Conservation (phyloP, 2,797 vertebrate species). For the Semotilus atromaculatus region DNA sequence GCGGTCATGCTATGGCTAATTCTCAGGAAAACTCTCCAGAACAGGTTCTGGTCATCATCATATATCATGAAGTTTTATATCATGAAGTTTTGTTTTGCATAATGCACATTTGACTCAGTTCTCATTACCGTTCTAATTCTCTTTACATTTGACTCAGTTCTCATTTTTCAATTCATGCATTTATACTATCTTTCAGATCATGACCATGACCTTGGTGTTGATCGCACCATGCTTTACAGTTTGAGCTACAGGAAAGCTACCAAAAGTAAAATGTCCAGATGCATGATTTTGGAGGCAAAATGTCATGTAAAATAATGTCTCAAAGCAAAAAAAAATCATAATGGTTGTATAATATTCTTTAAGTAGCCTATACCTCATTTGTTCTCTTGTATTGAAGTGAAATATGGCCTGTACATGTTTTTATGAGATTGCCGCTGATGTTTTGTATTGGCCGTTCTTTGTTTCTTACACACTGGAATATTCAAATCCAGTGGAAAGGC, state of each 20-base stretch:
- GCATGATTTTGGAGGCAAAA: background rate
- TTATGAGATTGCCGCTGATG: too few relatives aligned
- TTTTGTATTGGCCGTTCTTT: background rate
- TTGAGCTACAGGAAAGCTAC: background rate
- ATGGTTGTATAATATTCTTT: background rate
- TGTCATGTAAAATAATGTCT: background rate
- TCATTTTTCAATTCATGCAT: background rate
- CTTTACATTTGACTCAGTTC: background rate
- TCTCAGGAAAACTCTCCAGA: background rate
- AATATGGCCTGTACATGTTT: background rate
- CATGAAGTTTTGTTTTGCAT: background rate
- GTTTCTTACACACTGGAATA: background rate
- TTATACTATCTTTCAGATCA: background rate
- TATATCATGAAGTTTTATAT: background rate
- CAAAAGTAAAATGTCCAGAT: background rate
- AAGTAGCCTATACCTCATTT: background rate
- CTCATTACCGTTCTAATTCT: background rate
- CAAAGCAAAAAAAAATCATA: background rate
- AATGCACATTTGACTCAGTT: background rate
- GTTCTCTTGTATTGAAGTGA: background rate
- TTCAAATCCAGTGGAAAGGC: slow-evolving; percentile 10
- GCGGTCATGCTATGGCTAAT: background rate
- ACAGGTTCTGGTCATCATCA: background rate
- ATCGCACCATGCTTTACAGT: background rate
- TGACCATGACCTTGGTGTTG: background rate